Evolutionary conservation across 2,888 invertebrate genomes (phyloP), one percentile per base, ranked within the genome.

Genomic region (Sussaba pulchella): DNA sequence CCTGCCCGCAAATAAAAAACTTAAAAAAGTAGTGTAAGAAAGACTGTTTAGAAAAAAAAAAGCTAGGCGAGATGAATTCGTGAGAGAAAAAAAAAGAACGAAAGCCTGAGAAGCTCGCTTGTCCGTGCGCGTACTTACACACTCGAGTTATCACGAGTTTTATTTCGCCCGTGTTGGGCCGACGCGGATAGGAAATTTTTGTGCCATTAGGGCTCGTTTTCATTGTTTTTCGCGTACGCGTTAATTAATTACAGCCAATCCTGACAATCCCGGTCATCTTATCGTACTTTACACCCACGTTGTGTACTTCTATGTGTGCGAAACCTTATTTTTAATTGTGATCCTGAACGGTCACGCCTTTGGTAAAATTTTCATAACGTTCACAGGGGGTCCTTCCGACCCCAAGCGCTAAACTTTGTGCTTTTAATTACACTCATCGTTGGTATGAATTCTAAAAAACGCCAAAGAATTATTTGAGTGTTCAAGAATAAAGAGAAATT

Each of bases 241-340:
- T 70, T 78, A 78, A 81, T 81, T 78, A 78, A 78, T 81, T 67
- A 78, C 52, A 61, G 14, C 57, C 69, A 52, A 12, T 71, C 71
- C 67, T 39, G 19, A 39, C 59, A 14, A 12, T 26, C 45, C 36
- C 61, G 47, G 5, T 52, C 41, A n/a, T n/a, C 45, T 39, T 39
- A 36, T 21, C 14, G 39, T n/a, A n/a, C 21, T 52, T 31, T 6
- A 31, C 31, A 2, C 6, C 31, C 4, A 31, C 31, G 31, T 31
- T 6, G 6, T 6, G 4, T 31, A 31, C 31, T 31, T 31, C 31
- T 31, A 31, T 31, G 4, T 31, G 31, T 6, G 6, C 31, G 31
- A 6, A 31, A 5, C 31, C 31, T n/a, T n/a, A n/a, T n/a, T n/a
- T n/a, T n/a, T n/a, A n/a, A n/a, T n/a, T n/a, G n/a, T n/a, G n/a